These are phyloP conservation scores for Setipinna tenuifilis DNA, from an alignment of 2,797 vertebrate genomes.

Conservation along the genomic window DNA sequence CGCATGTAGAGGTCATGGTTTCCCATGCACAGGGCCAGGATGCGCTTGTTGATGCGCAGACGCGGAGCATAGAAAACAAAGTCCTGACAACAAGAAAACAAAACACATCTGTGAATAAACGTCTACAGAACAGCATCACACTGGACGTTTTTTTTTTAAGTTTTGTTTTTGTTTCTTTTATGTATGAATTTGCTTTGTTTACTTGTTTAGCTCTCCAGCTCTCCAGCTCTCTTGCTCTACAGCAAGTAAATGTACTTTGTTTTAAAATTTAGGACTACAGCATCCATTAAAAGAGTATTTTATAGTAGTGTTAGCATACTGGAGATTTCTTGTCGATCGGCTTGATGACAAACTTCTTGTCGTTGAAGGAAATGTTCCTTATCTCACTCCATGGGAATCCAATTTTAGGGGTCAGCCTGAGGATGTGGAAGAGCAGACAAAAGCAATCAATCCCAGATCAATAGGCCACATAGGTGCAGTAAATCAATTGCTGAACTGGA, in stretches of 20 bases:
- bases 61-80: constrained; percentile 97
- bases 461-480: background rate
- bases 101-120: background rate
- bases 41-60: constrained; percentile 95
- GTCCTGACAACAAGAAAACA: constrained; percentile 75
- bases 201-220: background rate
- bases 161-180: background rate
- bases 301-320: constrained; percentile 72
- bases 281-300: background rate
- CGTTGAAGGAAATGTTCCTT: constrained; percentile 97
- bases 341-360: constrained; percentile 98
- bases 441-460: background rate
- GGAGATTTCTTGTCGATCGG: constrained; percentile 97
- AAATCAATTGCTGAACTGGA: background rate
- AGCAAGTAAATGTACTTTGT: background rate
- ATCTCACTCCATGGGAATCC: constrained; percentile 99
- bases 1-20: constrained; percentile 99
- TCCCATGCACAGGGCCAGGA: constrained; percentile 95
- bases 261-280: too few relatives aligned
- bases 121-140: background rate
- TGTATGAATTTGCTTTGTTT: background rate
- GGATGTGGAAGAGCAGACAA: constrained; percentile 43
- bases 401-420: constrained; percentile 95
- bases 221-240: too few relatives aligned
- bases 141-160: background rate